phyloP scores from a whole-genome alignment of 2,113 vertebrate genomes.

The Trinectes maculatus region DNA sequence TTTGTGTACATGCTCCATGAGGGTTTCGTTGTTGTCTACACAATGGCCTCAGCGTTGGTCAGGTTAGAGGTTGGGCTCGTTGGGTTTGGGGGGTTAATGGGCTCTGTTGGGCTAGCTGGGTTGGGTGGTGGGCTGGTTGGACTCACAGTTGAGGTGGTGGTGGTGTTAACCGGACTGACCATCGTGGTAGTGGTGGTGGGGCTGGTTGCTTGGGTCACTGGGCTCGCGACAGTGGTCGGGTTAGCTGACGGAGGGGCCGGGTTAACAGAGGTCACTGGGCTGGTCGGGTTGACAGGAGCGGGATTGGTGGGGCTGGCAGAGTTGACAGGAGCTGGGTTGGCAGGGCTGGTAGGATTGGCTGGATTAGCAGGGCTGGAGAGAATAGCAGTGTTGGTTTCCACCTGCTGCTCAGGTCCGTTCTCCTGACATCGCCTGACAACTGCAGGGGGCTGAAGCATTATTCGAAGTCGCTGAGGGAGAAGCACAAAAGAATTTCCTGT shows the following conservation, averaged over 20 bases:
- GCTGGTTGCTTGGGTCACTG: conserved; percentile 54
- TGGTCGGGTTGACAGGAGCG: conserved; percentile 76
- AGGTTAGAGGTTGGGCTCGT: conserved; percentile 83
- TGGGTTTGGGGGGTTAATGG: conserved; percentile 59
- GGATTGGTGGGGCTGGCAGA: conserved; percentile 52
- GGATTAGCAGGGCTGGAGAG: conserved; percentile 64
- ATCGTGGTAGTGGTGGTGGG: conserved; percentile 45
- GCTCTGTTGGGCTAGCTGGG: conserved; percentile 64
- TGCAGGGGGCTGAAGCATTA: conserved; percentile 92
- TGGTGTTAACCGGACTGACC: conserved; percentile 41
- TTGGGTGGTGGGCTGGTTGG: conserved; percentile 63
- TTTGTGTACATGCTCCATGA: conserved; percentile 83
- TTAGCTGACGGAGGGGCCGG: conserved; percentile 36
- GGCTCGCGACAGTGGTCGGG: conserved; percentile 76
- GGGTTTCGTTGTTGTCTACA: conserved; percentile 84
- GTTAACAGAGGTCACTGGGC: conserved; percentile 40
- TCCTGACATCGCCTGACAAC: conserved; percentile 86
- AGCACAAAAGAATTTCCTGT: conserved; percentile 8
- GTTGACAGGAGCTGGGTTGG: conserved; percentile 35
- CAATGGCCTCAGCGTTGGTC: conserved; percentile 92
- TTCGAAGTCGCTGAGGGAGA: conserved; percentile 87
- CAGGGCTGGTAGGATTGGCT: conserved; percentile 17
- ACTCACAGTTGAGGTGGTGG: conserved; percentile 64
- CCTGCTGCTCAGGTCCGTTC: conserved; percentile 91
- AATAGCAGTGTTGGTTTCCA: conserved; percentile 67